Percentiles rank a stretch among this genome's conserved stretches.
Evolutionary conservation across 2,113 vertebrate species (phyloP).

Genomic region (Onychorhynchus coronatus): DNA sequence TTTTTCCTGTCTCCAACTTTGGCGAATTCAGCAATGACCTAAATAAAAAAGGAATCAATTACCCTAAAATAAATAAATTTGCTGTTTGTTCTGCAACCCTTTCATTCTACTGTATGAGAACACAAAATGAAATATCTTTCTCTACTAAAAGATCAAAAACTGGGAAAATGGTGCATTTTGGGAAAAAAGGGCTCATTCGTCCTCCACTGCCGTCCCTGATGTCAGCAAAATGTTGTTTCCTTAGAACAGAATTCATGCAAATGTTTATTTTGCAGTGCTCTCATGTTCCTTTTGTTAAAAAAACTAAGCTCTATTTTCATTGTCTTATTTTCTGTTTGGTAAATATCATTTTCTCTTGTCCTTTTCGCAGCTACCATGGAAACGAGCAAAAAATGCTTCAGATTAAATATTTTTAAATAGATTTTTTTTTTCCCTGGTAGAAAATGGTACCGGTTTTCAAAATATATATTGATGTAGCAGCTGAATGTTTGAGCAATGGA

Average conservation of each 20-base stretch:
- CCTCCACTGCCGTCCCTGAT: neutral
- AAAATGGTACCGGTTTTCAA: neutral
- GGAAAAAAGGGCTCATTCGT: neutral
- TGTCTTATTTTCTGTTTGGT: conserved; percentile 68
- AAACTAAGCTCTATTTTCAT: conserved; percentile 32
- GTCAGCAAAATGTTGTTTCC: neutral
- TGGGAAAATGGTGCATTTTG: neutral
- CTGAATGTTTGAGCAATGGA: neutral
- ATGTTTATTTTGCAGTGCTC: neutral
- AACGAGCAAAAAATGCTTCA: conserved; percentile 59
- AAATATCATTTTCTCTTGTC: conserved; percentile 53
- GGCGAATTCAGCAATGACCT: conserved; percentile 14
- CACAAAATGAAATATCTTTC: conserved; percentile 1
- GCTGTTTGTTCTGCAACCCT: conserved; percentile 2
- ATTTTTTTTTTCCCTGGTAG: conserved; percentile 17
- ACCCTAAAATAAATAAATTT: conserved; percentile 12
- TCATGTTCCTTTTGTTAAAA: conserved; percentile 24
- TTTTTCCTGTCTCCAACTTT: neutral
- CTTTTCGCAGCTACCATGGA: conserved; percentile 72
- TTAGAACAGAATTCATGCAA: conserved; percentile 27
- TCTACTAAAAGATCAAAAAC: conserved; percentile 24
- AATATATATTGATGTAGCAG: neutral
- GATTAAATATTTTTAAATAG: conserved; percentile 62
- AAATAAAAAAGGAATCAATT: conserved; percentile 43
- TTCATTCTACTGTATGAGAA: neutral